Percentiles rank a stretch among this genome's conserved stretches.
phyloP scores from a whole-genome alignment of 2,113 vertebrate genomes.

The Camarhynchus parvulus region DNA sequence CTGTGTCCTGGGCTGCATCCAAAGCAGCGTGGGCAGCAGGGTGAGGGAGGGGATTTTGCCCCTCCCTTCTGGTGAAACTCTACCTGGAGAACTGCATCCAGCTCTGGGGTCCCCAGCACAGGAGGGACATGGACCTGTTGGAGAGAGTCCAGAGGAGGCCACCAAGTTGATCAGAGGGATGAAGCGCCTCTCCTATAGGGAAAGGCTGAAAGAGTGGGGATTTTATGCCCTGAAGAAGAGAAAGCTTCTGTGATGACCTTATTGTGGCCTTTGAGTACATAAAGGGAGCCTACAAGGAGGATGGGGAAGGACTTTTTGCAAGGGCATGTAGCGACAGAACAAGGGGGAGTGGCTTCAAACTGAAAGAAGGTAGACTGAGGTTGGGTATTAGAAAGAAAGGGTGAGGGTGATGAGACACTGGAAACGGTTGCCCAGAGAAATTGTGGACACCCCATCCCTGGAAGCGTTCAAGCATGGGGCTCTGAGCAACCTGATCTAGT shows the following conservation, averaged over 20 bases:
- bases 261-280: neutral
- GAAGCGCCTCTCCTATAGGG: neutral
- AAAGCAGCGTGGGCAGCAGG: neutral
- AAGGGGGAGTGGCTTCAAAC: neutral
- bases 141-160: neutral
- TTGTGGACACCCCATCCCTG: neutral
- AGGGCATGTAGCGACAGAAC: neutral
- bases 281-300: neutral
- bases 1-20: neutral
- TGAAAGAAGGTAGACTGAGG: neutral
- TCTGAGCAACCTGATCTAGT: neutral
- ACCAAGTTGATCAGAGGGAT: neutral
- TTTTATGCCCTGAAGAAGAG: neutral
- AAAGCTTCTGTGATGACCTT: neutral
- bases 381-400: neutral
- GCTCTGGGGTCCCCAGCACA: neutral
- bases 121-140: neutral
- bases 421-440: neutral
- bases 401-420: neutral
- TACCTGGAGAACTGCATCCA: neutral
- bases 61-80: neutral
- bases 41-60: neutral
- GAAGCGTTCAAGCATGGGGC: neutral
- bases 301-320: neutral
- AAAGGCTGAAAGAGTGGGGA: neutral